Percentiles rank a stretch among this genome's conserved stretches.
Conservation (phyloP, 2,888 invertebrate genomes). For the Philaethria dido region DNA sequence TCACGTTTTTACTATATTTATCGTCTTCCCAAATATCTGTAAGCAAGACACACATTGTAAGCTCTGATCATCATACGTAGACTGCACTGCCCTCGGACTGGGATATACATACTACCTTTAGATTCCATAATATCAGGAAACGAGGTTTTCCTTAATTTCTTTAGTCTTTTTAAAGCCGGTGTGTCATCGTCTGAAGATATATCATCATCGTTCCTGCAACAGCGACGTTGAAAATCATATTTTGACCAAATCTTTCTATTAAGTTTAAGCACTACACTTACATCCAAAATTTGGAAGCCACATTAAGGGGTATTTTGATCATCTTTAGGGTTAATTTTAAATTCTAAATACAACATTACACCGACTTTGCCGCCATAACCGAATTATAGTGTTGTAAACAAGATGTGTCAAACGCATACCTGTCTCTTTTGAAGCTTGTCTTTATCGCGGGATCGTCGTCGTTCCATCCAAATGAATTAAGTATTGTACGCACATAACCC, state of each 20-base stretch:
- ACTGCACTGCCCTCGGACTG: neutral
- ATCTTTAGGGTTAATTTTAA: slow-evolving; percentile 46
- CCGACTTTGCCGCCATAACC: slow-evolving; percentile 80
- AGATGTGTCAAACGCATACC: slow-evolving; percentile 71
- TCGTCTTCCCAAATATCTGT: slow-evolving; percentile 49
- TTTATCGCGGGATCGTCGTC: slow-evolving; percentile 61
- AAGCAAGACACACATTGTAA: slow-evolving; percentile 16
- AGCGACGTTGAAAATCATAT: slow-evolving; percentile 40
- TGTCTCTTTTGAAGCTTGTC: slow-evolving; percentile 77
- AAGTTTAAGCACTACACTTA: slow-evolving; percentile 49
- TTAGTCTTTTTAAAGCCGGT: slow-evolving; percentile 70
- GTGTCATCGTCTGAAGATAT: slow-evolving; percentile 70
- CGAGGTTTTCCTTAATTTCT: slow-evolving; percentile 62
- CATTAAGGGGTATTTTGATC: slow-evolving; percentile 67
- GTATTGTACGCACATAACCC: slow-evolving; percentile 71
- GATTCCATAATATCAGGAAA: slow-evolving; percentile 67
- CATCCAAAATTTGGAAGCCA: slow-evolving; percentile 75
- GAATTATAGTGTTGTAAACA: slow-evolving; percentile 72
- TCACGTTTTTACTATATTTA: slow-evolving; percentile 59
- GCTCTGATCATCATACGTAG: neutral
- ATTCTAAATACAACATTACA: slow-evolving; percentile 50
- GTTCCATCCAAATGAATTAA: slow-evolving; percentile 57
- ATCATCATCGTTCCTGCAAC: slow-evolving; percentile 73
- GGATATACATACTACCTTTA: slow-evolving; percentile 57
- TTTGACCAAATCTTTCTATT: neutral